phyloP scores from a whole-genome alignment of 2,888 invertebrate species.

The Polyommatus iphigenia region DNA sequence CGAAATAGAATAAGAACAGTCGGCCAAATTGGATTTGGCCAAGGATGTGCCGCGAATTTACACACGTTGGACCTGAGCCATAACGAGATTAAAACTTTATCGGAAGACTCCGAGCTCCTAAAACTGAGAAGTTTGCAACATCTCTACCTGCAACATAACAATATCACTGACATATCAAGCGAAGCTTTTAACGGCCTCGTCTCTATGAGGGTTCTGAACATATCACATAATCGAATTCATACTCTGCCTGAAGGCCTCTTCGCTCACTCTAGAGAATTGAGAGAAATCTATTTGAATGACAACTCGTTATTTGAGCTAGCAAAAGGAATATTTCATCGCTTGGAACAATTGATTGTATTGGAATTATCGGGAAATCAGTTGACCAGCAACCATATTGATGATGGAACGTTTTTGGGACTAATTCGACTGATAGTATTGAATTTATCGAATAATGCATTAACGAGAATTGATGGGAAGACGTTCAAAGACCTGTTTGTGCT shows the following conservation, averaged over 20 bases:
- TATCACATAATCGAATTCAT: slow-evolving; percentile 91
- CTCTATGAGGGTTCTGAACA: slow-evolving; percentile 89
- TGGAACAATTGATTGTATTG: slow-evolving; percentile 90
- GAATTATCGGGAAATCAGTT: slow-evolving; percentile 92
- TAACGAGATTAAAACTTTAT: slow-evolving; percentile 87
- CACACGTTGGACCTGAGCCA: slow-evolving; percentile 89
- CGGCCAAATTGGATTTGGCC: slow-evolving; percentile 86
- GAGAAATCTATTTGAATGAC: slow-evolving; percentile 91
- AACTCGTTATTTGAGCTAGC: slow-evolving; percentile 92
- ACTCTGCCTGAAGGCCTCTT: slow-evolving; percentile 91
- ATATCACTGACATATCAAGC: slow-evolving; percentile 88
- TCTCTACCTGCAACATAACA: slow-evolving; percentile 90
- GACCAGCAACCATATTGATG: slow-evolving; percentile 90
- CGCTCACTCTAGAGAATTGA: slow-evolving; percentile 88
- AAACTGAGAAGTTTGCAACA: slow-evolving; percentile 88
- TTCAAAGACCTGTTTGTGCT: slow-evolving; percentile 93
- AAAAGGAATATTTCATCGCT: slow-evolving; percentile 89
- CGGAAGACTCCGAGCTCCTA: slow-evolving; percentile 87
- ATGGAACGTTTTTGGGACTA: slow-evolving; percentile 91
- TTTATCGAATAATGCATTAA: slow-evolving; percentile 91
- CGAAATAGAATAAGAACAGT: slow-evolving; percentile 89
- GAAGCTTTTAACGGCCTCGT: slow-evolving; percentile 89
- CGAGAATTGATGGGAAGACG: slow-evolving; percentile 89
- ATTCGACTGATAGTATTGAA: slow-evolving; percentile 92
- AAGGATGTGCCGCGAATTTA: slow-evolving; percentile 84